Evolutionary conservation across 1,140 invertebrate species (phyloP), one percentile per base, ranked within the genome.

Genomic region (Tribolium madens): DNA sequence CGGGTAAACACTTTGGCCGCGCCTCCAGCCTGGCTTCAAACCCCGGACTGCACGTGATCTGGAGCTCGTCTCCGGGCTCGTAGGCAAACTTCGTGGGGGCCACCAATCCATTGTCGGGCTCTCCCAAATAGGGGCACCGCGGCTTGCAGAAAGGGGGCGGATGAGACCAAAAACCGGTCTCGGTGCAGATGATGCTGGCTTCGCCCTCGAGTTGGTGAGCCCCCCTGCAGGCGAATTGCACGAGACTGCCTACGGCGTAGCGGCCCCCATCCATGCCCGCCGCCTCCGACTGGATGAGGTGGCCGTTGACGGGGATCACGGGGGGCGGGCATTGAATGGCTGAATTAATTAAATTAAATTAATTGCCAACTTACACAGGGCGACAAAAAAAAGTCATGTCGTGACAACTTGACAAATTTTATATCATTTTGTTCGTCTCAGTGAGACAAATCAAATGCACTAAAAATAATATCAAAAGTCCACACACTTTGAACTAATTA

Each of bases 81-180:
- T 94, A 94, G 84, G 91, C 90, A 83, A 93, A 93, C 81, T 94
- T 93, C n/a, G 92, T 86, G 3, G 93, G 93, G 0, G 89, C 89
- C 78, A 93, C 90, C 75, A 89, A 86, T 0, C 93, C 93, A 79
- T 93, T 91, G 17, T 89, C 88, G 42, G 92, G 93, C 82, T 93
- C 91, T 9, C 93, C 92, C 0, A 92, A 89, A 85, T 93, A 93
- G 12, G 91, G 89, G 83, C 93, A 94, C 81, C 91, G 88, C n/a
- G 91, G 89, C 87, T 92, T 92, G 88, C 95, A 96, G 82, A 93
- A 90, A 76, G 95, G 95, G n/a, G 93, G 89, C 69, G 93, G 91
- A 85, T 95, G 93, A 5, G 94, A 95, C 95, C 95, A 96, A 78
- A 92, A 92, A 36, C 95, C 95, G 79, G 91, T 93, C 85, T 96